Evolutionary conservation across 2,888 invertebrate species (phyloP).

Genomic region (Salticus scenicus): DNA sequence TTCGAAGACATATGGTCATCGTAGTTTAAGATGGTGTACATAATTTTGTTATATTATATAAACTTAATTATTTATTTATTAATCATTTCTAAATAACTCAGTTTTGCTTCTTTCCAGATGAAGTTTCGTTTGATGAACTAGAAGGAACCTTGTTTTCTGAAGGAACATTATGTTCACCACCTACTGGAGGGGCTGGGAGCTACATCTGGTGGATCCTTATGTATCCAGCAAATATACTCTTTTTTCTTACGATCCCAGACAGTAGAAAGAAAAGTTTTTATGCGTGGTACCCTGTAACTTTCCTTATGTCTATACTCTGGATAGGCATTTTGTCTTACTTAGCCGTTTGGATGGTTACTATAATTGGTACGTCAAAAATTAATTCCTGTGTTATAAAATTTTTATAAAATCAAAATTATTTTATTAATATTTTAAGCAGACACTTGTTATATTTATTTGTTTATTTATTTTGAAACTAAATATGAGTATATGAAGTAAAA

Average conservation of each 20-base stretch:
- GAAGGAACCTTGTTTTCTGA: too few species aligned
- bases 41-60: too few species aligned
- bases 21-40: too few species aligned
- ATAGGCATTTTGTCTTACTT: conserved; percentile 92
- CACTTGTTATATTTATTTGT: too few species aligned
- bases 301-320: conserved; percentile 95
- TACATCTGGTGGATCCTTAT: conserved; percentile 84
- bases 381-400: too few species aligned
- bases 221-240: conserved; percentile 89
- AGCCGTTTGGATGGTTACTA: conserved; percentile 96
- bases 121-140: conserved; percentile 65
- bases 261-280: conserved; percentile 88
- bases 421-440: too few species aligned
- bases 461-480: too few species aligned
- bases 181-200: conserved; percentile 37
- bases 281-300: conserved; percentile 88
- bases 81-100: too few species aligned
- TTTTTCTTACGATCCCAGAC: conserved; percentile 91
- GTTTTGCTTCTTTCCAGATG: conserved; percentile 35
- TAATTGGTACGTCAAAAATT: conserved; percentile 79
- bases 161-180: conserved; percentile 62
- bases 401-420: too few species aligned
- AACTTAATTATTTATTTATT: too few species aligned
- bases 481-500: too few species aligned
- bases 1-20: too few species aligned